Conservation (phyloP, 2,113 vertebrate genomes). For the Bothrops jararaca region DNA sequence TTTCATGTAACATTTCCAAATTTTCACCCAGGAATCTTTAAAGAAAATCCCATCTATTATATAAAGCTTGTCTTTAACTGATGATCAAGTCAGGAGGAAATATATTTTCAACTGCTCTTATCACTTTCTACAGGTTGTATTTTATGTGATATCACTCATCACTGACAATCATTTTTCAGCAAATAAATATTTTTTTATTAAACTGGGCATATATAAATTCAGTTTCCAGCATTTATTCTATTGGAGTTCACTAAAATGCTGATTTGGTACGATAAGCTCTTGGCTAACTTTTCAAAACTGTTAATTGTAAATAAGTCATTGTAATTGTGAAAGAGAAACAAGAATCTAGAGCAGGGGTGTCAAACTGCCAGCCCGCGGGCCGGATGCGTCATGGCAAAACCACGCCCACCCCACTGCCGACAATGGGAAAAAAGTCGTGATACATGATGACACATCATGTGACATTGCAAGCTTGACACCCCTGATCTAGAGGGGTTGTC, state of each 20-base stretch:
- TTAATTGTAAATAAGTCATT: constrained; percentile 15
- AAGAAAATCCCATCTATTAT: background rate
- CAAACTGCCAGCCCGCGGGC: too few relatives aligned
- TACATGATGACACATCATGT: too few relatives aligned
- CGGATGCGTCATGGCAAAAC: too few relatives aligned
- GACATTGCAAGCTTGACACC: too few relatives aligned
- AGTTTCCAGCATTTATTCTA: background rate
- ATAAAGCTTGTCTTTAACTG: background rate
- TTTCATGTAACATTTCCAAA: background rate
- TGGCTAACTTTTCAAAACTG: background rate
- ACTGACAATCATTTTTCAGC: background rate
- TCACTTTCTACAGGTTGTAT: constrained; percentile 2
- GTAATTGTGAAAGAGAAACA: background rate
- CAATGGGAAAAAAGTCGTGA: too few relatives aligned
- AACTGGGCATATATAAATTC: background rate
- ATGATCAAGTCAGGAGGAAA: background rate
- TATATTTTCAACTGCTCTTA: background rate
- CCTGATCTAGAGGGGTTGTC: background rate
- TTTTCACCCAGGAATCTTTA: background rate
- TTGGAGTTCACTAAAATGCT: constrained; percentile 3
- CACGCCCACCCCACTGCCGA: too few relatives aligned
- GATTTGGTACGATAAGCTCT: background rate
- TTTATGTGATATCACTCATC: background rate
- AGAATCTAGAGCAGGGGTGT: background rate
- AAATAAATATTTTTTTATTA: background rate